These are phyloP conservation scores for Puffinus mauretanicus DNA, from an alignment of 2,113 vertebrate genomes.

Conservation along the genomic window DNA sequence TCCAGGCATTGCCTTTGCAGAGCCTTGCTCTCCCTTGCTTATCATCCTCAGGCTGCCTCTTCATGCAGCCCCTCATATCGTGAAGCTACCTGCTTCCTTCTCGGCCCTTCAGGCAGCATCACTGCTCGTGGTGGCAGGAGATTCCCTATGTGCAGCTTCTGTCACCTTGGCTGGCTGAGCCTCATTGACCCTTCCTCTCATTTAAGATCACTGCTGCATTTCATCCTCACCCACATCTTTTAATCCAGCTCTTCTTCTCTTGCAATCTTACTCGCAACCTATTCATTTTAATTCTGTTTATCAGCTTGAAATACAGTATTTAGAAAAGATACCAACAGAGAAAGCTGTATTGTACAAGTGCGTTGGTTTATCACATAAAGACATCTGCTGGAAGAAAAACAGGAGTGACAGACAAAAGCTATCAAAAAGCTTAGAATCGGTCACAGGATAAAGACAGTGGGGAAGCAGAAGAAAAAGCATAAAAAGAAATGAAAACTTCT, in stretches of 20 bases:
- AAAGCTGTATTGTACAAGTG: neutral
- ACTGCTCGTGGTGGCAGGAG: accelerated
- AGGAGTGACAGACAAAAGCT: neutral
- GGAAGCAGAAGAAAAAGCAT: neutral
- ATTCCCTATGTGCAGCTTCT: neutral
- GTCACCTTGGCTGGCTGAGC: neutral
- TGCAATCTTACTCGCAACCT: neutral
- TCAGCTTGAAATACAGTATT: neutral
- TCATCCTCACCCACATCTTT: neutral
- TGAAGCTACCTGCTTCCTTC: neutral
- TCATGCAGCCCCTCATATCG: neutral
- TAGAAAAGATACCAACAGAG: neutral
- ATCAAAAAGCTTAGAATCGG: neutral
- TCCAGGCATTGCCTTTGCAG: neutral
- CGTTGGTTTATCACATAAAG: neutral
- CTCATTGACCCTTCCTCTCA: neutral
- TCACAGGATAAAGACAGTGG: neutral
- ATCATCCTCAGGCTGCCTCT: neutral
- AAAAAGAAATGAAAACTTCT: neutral
- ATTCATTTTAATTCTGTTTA: neutral
- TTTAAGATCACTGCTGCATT: neutral
- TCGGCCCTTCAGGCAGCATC: neutral
- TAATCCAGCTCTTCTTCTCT: neutral
- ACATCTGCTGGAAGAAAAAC: neutral
- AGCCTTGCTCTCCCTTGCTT: neutral